Base-by-base conservation (phyloP, 2,797 vertebrate species). In the Arctocebus calabarensis region DNA sequence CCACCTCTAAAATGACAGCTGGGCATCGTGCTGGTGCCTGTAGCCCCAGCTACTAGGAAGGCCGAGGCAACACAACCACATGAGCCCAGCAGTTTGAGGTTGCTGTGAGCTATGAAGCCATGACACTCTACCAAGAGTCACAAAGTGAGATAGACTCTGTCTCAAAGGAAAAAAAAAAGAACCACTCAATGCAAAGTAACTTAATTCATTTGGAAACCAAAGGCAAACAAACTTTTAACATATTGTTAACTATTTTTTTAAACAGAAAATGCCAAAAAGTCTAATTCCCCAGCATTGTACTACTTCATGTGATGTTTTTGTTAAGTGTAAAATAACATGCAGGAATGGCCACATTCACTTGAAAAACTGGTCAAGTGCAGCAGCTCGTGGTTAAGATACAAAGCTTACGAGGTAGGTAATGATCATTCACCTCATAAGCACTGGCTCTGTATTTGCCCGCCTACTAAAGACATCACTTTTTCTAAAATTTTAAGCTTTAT, bases 401-500 rank as follows among this genome's bases (percentile, higher is more conserved):
- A 94, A 88, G 29, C 61, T 77, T 74, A 77, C 10, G 10, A 87
- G 81, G 84, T 1, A 89, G 37, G 29, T 62, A 84, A 34, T 27
- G 25, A 34, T 55, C 90, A 78, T 81, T 88, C 59, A 48, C 40
- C 68, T 88, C 70, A 62, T 88, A 73, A 75, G 79, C 43, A 66
- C 16, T 71, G 66, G 45, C 32, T 79, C 32, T 23, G 34, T 5
- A 32, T 37, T 84, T 94, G 48, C 22, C 32, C 43, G 34, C 45
- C 23, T 73, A 77, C 32, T 90, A 90, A 87, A 91, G 27, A 75
- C 7, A 90, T 0, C 55, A 20, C 27, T 85, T 93, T 82, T 88
- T 59, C 40, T 77, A 89, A 74, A 91, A 52, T 77, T 73, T 90
- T 73, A 78, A 89, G 59, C 55, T 95, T 93, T 40, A 77, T 59